Base-by-base conservation (phyloP, 2,113 vertebrate species). In the Ophiodon elongatus region DNA sequence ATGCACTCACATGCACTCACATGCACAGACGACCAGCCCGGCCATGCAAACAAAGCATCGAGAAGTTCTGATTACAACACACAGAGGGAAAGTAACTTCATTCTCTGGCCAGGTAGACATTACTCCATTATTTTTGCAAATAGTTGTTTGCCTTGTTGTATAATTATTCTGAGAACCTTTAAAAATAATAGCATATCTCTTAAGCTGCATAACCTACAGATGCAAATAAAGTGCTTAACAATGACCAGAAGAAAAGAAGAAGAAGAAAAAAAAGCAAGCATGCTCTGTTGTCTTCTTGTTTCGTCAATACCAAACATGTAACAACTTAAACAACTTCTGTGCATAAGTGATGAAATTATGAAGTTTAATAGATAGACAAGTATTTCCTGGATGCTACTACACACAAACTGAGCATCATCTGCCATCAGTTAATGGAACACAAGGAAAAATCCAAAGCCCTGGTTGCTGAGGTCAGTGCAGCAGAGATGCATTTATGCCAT, bases 331-430 rank as follows among this genome's bases (percentile, higher is more conserved):
- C 39, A 66, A 69, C 37, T n/a, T 70, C 43, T 50, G 7, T 21
- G 37, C 21, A 54, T 63, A 13, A 56, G 37, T 67, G 17, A 8
- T 68, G 56, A 25, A 8, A 11, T 64, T n/a, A 15, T 27, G 1
- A 25, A 8, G 17, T 64, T n/a, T 56, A 25, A 43, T 0, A 57
- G 25, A 73, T 27, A 65, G 9, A 10, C 35, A 66, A 8, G 29
- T 23, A 5, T 8, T 8, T 63, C 23, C 37, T 57, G 19, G 13
- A 31, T 27, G 63, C 25, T 59, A 7, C 35, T 31, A 62, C 1
- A 56, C 23, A 59, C 69, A 71, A 70, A 56, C 33, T n/a, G 27
- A 69, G 15, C 33, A 50, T 63, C n/a, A 14, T 75, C 52, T 63
- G 47, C 43, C 8, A 13, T 80, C 39, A 19, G 5, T 57, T 50